Base-by-base conservation (phyloP, 2,888 invertebrate species). In the Meghimatium bilineatum region DNA sequence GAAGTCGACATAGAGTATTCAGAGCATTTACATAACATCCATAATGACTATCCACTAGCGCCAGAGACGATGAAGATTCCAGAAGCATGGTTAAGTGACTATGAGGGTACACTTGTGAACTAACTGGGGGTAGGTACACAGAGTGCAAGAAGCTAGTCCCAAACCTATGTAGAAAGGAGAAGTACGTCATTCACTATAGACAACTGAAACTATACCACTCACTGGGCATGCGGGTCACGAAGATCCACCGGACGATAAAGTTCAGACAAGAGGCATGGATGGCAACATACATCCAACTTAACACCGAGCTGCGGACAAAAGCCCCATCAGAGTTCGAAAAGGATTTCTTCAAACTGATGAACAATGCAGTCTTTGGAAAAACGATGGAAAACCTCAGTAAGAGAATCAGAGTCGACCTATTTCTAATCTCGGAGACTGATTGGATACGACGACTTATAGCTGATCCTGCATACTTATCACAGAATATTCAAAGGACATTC, bases 211-310 rank as follows among this genome's bases (percentile, higher is more conserved):
- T 90, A 86, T 89, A 90, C 52, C 6, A 90, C 0, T 44, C 71
- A 1, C 82, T 89, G 36, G 90, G 90, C 12, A 44, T 92, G 76
- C 56, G 74, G 20, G 49, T 91, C 0, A 84, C 67, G 17, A 90
- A 87, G 75, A 88, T 91, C 20, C 89, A 90, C 90, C 77, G 90
- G 74, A 87, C 90, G 17, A 80, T 93, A 36, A 72, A 88, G 85
- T 93, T 93, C 86, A 82, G 67, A 87, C 88, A 90, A 72, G 20
- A 29, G 2, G 52, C 80, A 0, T 93, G 92, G 91, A 86, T 94
- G 29, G 91, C 91, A 77, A 66, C 87, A 3, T 93, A 93, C 82
- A 92, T 92, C 0, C 86, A 90, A 32, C 87, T 90, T 1, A 88
- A 89, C 83, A 89, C 88, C 0, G 60, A 88, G 3, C 83, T 79